Evolutionary conservation across 1,140 invertebrate species (phyloP).

Genomic region (Leptopilina boulardi): DNA sequence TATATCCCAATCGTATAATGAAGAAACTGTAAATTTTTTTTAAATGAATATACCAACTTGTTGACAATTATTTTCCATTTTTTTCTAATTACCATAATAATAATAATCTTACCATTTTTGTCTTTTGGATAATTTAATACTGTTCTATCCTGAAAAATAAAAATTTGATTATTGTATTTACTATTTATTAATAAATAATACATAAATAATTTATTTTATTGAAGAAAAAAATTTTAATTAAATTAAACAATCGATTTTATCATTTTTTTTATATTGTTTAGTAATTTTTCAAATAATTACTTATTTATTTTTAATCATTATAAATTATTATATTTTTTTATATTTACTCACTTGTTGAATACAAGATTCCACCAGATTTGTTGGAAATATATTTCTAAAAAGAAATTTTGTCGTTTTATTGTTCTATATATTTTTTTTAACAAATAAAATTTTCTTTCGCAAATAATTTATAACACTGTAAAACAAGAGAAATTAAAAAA

Average conservation of each 20-base stretch:
- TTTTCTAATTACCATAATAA: too few relatives aligned
- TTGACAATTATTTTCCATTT: neutral
- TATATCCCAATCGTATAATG: constrained; percentile 12
- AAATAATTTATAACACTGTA: neutral
- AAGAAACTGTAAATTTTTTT: neutral
- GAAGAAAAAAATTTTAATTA: neutral
- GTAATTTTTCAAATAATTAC: too few relatives aligned
- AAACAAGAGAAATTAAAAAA: neutral
- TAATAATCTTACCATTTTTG: constrained; percentile 11
- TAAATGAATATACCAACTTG: neutral
- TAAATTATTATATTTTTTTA: neutral
- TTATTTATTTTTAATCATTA: too few relatives aligned
- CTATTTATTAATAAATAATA: too few relatives aligned
- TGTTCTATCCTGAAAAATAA: constrained; percentile 16
- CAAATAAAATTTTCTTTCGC: neutral
- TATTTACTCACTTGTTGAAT: constrained; percentile 80
- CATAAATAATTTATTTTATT: neutral
- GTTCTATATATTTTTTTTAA: too few relatives aligned
- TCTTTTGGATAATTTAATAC: constrained; percentile 1
- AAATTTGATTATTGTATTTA: neutral
- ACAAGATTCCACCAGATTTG: constrained; percentile 92
- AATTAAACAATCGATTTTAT: too few relatives aligned
- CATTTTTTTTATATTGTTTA: neutral
- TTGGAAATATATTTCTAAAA: constrained; percentile 93
- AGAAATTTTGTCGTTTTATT: constrained; percentile 50